phyloP scores from a whole-genome alignment of 2,888 invertebrate genomes.

The Thyatira batis region DNA sequence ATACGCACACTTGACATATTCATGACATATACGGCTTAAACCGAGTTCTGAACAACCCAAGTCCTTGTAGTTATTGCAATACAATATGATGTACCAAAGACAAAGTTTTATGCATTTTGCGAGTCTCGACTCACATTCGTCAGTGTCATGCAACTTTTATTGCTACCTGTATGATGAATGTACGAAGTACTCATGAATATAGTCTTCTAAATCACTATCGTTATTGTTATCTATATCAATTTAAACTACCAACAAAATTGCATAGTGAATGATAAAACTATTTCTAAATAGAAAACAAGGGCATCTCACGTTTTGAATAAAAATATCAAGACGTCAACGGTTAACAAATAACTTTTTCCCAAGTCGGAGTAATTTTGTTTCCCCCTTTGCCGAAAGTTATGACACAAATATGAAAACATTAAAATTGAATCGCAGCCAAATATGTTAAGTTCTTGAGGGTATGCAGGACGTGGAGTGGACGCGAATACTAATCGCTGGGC shows the following conservation, averaged over 20 bases:
- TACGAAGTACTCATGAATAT: slow-evolving; percentile 56
- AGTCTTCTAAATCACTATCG: slow-evolving; percentile 41
- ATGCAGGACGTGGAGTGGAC: slow-evolving; percentile 53
- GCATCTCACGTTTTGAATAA: slow-evolving; percentile 69
- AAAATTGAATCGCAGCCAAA: slow-evolving; percentile 78
- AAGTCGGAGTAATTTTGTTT: slow-evolving; percentile 69
- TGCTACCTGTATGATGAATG: slow-evolving; percentile 66
- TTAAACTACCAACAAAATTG: slow-evolving; percentile 63
- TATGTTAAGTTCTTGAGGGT: slow-evolving; percentile 69
- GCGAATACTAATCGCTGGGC: slow-evolving; percentile 64
- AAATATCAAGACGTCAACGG: slow-evolving; percentile 75
- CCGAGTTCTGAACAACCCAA: slow-evolving; percentile 37
- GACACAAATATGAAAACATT: slow-evolving; percentile 77
- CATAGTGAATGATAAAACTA: slow-evolving; percentile 69
- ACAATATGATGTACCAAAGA: slow-evolving; percentile 57
- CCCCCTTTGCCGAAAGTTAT: slow-evolving; percentile 71
- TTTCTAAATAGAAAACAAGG: slow-evolving; percentile 66
- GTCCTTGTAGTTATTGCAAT: slow-evolving; percentile 48
- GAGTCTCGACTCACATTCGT: slow-evolving; percentile 65
- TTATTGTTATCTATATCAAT: slow-evolving; percentile 43
- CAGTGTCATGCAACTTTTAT: slow-evolving; percentile 77
- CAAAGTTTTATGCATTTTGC: slow-evolving; percentile 57
- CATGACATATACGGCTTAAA: slow-evolving; percentile 27
- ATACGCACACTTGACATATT: slow-evolving; percentile 20
- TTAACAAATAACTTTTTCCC: slow-evolving; percentile 76